Base-by-base conservation (phyloP, 2,797 vertebrate species). In the Cephalopachus bancanus region DNA sequence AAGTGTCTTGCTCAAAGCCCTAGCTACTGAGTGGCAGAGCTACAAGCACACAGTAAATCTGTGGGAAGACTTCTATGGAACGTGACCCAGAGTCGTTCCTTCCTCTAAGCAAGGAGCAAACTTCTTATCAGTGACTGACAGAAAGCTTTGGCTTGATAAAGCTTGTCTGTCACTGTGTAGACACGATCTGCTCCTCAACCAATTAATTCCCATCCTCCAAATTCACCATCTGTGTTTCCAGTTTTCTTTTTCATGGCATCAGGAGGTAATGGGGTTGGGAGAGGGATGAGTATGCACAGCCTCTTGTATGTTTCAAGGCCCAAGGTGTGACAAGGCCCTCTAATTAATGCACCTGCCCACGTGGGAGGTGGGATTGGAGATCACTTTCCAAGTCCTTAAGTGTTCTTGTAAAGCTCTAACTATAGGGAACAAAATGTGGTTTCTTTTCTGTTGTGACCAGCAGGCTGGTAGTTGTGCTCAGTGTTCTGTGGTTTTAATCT, bases 401-500 rank as follows among this genome's bases (percentile, higher is more conserved):
- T 59, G 4, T 91, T 80, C 64, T 71, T 62, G 9, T 89, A 83
- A 83, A 92, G 33, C 62, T 92, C 65, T 97, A 96, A 96, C 94
- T 80, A 81, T 2, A 92, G 85, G 93, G 84, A 95, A 95, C 91
- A 84, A 87, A 90, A 53, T 92, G 88, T 19, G 72, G 88, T 96
- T 96, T 95, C 93, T 96, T 93, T 94, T 75, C 80, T 16, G 33
- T 94, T 96, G 49, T 96, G 92, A 96, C 79, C 14, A 7, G 44
- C 65, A 95, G 80, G 65, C 80, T 85, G 55, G 75, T 62, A 12
- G 28, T 65, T 78, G 71, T 33, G 64, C 16, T 92, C 64, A 19
- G 0, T 71, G 84, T 44, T 7, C 5, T 96, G 87, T 95, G 84
- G 62, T 90, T 98, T 97, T 93, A 95, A 95, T 92, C 83, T 62